phyloP scores from a whole-genome alignment of 2,113 vertebrate species.

The Erythrolamprus reginae region DNA sequence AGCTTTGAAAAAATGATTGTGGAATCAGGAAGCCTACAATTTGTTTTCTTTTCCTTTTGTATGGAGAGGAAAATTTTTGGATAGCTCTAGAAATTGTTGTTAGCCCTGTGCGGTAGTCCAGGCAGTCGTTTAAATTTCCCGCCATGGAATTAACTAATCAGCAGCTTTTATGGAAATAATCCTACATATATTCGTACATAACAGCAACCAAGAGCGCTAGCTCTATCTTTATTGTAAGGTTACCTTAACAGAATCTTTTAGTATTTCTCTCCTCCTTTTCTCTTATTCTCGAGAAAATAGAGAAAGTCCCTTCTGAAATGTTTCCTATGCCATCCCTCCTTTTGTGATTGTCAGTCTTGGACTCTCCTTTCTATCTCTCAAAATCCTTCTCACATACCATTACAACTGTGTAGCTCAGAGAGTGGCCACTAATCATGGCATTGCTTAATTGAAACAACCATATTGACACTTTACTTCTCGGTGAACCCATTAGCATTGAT shows the following conservation, averaged over 20 bases:
- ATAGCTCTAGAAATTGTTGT: neutral
- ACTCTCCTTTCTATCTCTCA: neutral
- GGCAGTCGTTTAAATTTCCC: no score
- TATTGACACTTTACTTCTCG: no score
- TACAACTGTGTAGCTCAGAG: no score
- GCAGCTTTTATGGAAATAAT: no score
- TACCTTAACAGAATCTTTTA: neutral
- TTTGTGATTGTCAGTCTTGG: neutral
- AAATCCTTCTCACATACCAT: neutral
- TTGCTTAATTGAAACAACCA: no score
- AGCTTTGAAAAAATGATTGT: neutral
- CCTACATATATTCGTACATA: no score
- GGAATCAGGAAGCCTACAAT: neutral
- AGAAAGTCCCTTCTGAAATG: neutral
- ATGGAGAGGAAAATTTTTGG: neutral
- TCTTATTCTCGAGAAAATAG: neutral
- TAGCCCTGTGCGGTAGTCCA: neutral
- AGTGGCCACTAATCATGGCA: no score
- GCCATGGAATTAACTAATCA: no score
- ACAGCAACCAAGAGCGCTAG: neutral
- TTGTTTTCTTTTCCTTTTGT: neutral
- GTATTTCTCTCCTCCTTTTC: neutral
- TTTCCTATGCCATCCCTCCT: neutral
- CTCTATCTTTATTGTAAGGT: neutral
- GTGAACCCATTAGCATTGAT: no score